Percentiles rank a stretch among this genome's conserved stretches.
Evolutionary conservation across 1,140 invertebrate genomes (phyloP).

Genomic region (Drosophila bocki): DNA sequence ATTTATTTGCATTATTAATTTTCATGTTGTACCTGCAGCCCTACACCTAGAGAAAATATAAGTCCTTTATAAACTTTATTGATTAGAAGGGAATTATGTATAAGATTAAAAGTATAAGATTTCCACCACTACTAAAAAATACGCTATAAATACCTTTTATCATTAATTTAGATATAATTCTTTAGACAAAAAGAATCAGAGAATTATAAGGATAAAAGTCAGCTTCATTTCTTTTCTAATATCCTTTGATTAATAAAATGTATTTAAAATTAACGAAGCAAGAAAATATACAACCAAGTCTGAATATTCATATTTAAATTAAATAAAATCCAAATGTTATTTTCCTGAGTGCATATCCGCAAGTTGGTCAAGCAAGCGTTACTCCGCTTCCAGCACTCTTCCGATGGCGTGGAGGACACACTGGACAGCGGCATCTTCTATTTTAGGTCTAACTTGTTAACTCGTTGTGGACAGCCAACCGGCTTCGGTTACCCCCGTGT

Average conservation of each 20-base stretch:
- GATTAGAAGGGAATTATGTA: too few species aligned
- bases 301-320: neutral
- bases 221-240: neutral
- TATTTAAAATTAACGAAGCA: neutral
- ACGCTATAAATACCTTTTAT: too few species aligned
- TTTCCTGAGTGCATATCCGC: constrained; percentile 16
- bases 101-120: too few species aligned
- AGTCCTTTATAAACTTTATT: neutral
- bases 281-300: neutral
- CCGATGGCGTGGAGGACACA: constrained; percentile 32
- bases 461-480: constrained; percentile 38
- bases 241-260: neutral
- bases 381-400: constrained; percentile 13
- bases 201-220: neutral
- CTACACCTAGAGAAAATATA: constrained; percentile 9
- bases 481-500: constrained; percentile 9
- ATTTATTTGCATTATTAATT: constrained; percentile 84
- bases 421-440: constrained; percentile 63
- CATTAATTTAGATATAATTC: too few species aligned
- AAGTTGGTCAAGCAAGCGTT: constrained; percentile 59
- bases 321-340: neutral
- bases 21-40: constrained; percentile 65
- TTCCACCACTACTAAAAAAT: too few species aligned
- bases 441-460: constrained; percentile 81
- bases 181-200: too few species aligned